Evolutionary conservation across 2,113 vertebrate species (phyloP), one percentile per base, ranked within the genome.

Genomic region (Bambusicola thoracicus): DNA sequence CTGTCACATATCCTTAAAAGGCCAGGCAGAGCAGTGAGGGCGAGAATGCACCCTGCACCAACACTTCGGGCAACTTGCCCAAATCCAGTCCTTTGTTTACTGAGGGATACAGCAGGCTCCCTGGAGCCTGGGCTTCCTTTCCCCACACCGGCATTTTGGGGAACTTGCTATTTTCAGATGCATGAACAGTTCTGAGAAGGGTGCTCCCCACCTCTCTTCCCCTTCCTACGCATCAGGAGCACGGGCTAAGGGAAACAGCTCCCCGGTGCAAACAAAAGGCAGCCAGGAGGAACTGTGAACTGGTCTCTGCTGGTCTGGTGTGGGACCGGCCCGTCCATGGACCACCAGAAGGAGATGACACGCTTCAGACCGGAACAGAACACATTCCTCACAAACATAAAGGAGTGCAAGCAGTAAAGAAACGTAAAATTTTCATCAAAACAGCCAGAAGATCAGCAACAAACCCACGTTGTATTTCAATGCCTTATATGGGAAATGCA

Each of bases 1-100:
- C 90, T 94, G 93, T 94, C 93, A 81, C 93, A 95, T 94, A 68
- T 6, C 94, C 96, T 96, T 96, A 97, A 92, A 97, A 96, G 95
- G 94, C 85, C 96, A 97, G 80, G 95, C 89, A 93, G 87, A 96
- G 94, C 87, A 68, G 87, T 41, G 38, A 86, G 92, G 94, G 83
- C 7, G 48, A 89, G 90, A 95, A 92, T 18, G 82, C 92, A 94
- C 92, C 92, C 94, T 92, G 93, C 92, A 92, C 95, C 94, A 95
- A 85, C 94, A 92, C 66, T 72, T 68, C 4, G 87, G 95, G 95
- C 96, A 95, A 34, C 66, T 6, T 95, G 95, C 93, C 96, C 93
- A 90, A 85, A 85, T 2, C 76, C 93, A 92, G 91, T 67, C 91
- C 85, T 95, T 96, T 96, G 95, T 96, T 95, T 86, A 90, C 53